Conservation (phyloP, 2,797 vertebrate genomes). For the Enteromius thamalakanensis region DNA sequence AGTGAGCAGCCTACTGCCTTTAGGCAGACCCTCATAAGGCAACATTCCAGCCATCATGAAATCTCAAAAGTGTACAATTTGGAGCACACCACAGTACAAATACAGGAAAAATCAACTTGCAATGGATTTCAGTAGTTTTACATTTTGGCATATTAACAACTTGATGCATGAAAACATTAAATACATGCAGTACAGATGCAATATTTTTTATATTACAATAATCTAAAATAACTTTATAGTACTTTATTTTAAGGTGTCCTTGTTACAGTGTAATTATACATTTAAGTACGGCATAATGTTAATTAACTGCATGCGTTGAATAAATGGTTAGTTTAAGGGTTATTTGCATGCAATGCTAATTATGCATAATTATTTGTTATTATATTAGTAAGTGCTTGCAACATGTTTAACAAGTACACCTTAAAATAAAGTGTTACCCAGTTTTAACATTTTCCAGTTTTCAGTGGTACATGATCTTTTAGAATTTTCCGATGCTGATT, state of each 20-base stretch:
- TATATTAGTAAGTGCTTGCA: too few relatives aligned
- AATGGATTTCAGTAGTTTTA: not conserved
- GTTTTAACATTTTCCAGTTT: not conserved
- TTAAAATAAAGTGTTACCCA: too few relatives aligned
- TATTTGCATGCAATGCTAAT: too few relatives aligned
- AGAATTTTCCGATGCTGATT: not conserved
- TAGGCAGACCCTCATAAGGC: not conserved
- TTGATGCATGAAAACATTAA: not conserved
- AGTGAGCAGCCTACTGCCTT: not conserved
- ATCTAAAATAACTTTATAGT: not conserved
- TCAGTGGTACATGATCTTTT: not conserved
- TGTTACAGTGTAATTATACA: too few relatives aligned
- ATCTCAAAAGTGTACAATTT: not conserved
- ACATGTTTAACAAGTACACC: too few relatives aligned
- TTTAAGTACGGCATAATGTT: too few relatives aligned
- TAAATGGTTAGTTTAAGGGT: too few relatives aligned
- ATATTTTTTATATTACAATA: not conserved
- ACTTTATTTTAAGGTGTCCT: not conserved
- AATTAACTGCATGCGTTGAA: too few relatives aligned
- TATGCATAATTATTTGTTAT: too few relatives aligned
- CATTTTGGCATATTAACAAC: not conserved
- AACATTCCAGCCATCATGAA: not conserved
- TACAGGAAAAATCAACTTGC: not conserved
- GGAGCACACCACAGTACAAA: not conserved
- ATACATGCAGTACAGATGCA: not conserved